Percentiles rank a stretch among this genome's conserved stretches.
Conservation (phyloP, 2,113 vertebrate species). For the Brachypteracias leptosomus region DNA sequence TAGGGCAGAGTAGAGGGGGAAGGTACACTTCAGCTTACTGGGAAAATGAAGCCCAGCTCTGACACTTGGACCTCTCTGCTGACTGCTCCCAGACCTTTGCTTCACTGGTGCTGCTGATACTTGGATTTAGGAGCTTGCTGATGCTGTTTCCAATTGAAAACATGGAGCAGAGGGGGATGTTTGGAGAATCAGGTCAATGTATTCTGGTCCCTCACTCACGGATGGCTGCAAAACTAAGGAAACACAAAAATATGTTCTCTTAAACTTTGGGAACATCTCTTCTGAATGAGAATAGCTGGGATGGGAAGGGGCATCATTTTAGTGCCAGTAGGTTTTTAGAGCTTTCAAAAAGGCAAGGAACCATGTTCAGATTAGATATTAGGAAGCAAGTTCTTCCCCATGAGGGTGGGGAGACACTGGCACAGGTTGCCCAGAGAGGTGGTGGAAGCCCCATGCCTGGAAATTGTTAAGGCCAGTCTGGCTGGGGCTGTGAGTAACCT, state of each 20-base stretch:
- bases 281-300: background rate
- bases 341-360: background rate
- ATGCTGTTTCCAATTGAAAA: background rate
- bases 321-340: background rate
- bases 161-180: accelerated
- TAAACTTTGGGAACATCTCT: background rate
- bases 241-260: background rate
- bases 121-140: background rate
- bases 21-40: background rate
- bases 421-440: no score
- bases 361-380: no score
- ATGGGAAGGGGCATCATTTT: background rate
- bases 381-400: no score
- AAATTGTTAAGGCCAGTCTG: no score
- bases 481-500: no score
- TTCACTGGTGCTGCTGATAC: background rate
- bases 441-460: no score
- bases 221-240: background rate
- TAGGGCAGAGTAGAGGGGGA: no score
- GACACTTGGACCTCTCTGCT: background rate
- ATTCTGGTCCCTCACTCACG: background rate
- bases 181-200: background rate
- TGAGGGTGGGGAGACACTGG: no score
- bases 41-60: background rate
- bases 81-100: background rate